Evolutionary conservation across 2,888 invertebrate genomes (phyloP).

Genomic region (Ptilodon capucinus): DNA sequence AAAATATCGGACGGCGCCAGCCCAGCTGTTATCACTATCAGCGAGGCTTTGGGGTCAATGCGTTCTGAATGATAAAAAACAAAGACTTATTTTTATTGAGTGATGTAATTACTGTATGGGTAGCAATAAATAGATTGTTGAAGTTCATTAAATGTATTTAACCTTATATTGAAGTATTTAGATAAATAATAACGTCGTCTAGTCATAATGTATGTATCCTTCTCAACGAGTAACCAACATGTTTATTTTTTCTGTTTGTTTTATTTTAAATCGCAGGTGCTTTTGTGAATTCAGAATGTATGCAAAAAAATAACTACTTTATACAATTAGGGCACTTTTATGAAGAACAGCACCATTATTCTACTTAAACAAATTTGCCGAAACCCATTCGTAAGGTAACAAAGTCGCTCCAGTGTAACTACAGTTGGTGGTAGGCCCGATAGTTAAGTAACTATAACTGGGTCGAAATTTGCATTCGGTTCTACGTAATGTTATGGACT

Average conservation of each 20-base stretch:
- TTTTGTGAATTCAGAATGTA: neutral
- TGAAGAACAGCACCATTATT: neutral
- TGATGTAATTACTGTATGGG: conserved; percentile 33
- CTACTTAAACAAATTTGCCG: neutral
- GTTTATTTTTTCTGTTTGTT: too few relatives aligned
- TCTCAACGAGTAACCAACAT: too few relatives aligned
- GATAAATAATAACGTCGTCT: neutral
- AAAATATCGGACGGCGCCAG: conserved; percentile 52
- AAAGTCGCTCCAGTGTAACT: too few relatives aligned
- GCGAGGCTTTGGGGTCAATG: conserved; percentile 46
- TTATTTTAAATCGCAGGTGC: neutral
- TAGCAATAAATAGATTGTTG: neutral
- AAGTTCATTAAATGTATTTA: too few relatives aligned
- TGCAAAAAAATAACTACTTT: neutral
- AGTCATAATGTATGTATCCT: too few relatives aligned
- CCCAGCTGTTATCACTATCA: conserved; percentile 54
- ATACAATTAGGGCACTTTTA: neutral
- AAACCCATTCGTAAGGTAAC: too few relatives aligned
- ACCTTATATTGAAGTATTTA: too few relatives aligned
- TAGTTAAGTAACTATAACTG: too few relatives aligned
- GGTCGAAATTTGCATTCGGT: too few relatives aligned
- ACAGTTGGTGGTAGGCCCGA: too few relatives aligned
- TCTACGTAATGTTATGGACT: conserved; percentile 11
- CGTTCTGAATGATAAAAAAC: conserved; percentile 42
- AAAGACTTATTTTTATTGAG: conserved; percentile 24